Percentiles rank a stretch among this genome's conserved stretches.
Conservation (phyloP, 2,797 vertebrate species). For the Siniperca undulata region DNA sequence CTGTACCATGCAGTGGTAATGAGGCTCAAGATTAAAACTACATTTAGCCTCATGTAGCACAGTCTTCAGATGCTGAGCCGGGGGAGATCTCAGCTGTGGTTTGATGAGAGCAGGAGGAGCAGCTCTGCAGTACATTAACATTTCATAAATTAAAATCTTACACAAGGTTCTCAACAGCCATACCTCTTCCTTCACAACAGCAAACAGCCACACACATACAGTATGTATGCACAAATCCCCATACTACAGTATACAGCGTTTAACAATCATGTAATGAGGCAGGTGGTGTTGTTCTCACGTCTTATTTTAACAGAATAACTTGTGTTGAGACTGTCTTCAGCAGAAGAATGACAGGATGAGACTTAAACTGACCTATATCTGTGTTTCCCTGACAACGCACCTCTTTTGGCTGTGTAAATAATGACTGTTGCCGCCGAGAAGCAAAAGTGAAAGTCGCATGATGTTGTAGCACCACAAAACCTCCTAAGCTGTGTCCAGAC, state of each 20-base stretch:
- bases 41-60: background rate
- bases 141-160: conserved; percentile 18
- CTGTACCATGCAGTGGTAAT: no score
- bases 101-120: background rate
- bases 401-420: background rate
- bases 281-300: background rate
- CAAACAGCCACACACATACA: background rate
- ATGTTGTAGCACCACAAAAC: background rate
- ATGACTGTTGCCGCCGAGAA: background rate
- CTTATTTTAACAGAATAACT: background rate
- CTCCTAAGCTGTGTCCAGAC: background rate
- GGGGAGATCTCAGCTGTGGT: background rate
- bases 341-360: background rate
- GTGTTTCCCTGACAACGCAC: background rate
- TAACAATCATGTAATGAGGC: background rate
- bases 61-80: background rate
- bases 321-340: background rate
- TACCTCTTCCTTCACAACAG: background rate
- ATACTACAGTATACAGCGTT: background rate
- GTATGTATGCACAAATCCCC: background rate
- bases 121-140: conserved; percentile 30
- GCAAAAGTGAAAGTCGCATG: background rate
- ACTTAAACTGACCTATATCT: background rate
- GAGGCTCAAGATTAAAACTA: background rate
- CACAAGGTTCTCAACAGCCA: background rate